Evolutionary conservation across 2,888 invertebrate genomes (phyloP), one percentile per base, ranked within the genome.

Genomic region (Cremastinae sp.): DNA sequence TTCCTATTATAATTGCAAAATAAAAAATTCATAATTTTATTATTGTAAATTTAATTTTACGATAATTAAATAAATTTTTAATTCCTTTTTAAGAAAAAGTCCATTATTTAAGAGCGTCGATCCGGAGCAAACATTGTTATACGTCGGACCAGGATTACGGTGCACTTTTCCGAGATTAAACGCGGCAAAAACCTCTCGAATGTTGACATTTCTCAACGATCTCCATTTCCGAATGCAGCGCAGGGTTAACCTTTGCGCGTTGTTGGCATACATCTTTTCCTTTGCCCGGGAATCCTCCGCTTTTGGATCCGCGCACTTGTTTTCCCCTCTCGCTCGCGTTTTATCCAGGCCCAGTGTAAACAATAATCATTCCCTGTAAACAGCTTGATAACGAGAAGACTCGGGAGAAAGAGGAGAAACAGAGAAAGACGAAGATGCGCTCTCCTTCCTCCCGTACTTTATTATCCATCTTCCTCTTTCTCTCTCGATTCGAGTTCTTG

Each of bases 351-450:
- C 64, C 79, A 78, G 78, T 77, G 83, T 83, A 84, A 85, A 86
- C 86, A 85, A 85, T 85, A 85, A 83, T 85, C 80, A 78, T 79
- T 78, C 78, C 78, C 75, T 81, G 83, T 82, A 84, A 84, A 84
- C 82, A 82, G 81, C 77, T 80, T 84, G 81, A 81, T 84, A 83
- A 81, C 82, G 82, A 83, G 82, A 82, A 79, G 65, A 77, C 70
- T 70, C 55, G 70, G 37, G 43, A 51, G 28, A 56, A 65, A 73
- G 43, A 71, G 53, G 65, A 35, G 53, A 73, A 58, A 62, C 66
- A 22, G 12, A 41, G 8, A 2, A 8, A 41, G 12, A 41, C 10
- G 12, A 41, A 41, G 2, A 41, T 35, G 39, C 35, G 14, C 35
- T 7, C 65, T 45, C 22, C 59, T 61, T 61, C 66, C 43, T 65